Base-by-base conservation (phyloP, 2,797 vertebrate genomes). In the Halcyon smyrnensis region DNA sequence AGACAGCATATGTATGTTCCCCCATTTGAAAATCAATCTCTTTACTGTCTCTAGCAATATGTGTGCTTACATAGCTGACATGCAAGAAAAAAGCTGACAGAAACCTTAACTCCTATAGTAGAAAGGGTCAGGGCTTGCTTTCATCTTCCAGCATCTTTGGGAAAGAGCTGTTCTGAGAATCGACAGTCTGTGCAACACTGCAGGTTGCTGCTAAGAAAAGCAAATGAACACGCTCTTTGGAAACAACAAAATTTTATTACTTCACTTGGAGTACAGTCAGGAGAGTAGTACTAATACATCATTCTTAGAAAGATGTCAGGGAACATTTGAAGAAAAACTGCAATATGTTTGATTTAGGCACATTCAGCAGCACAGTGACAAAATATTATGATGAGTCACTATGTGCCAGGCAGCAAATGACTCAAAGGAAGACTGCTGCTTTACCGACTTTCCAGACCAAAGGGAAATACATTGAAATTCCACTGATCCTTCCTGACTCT, bases 171-270 rank as follows among this genome's bases (percentile, higher is more conserved):
- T 51, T 89, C 11, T 7, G 43, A 75, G 60, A 80, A 71, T 10
- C 10, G 32, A 16, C 43, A 41, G 59, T 88, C 36, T 63, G 51
- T 5, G 27, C 28, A 53, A 32, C 17, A 30, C 11, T 53, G 28
- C 39, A 9, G 8, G 39, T 15, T 56, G 53, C 68, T 82, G 64
- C 84, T 46, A 57, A 83, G 48, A 46, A 89, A 93, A 90, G 77
- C 39, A 94, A 91, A 85, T 27, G 28, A 90, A 50, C 75, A 24
- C 9, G 7, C 3, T 54, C 37, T 91, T 87, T 19, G 17, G 64
- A 77, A 91, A 84, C 17, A 81, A 71, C 45, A 76, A 63, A 14
- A 27, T 37, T 97, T 96, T 96, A 96, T 96, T 97, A 63, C 81
- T 94, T 95, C 74, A 60, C 54, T 87, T 83, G 81, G 71, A 91